phyloP scores from a whole-genome alignment of 2,113 vertebrate genomes.

The Zonotrichia leucophrys region DNA sequence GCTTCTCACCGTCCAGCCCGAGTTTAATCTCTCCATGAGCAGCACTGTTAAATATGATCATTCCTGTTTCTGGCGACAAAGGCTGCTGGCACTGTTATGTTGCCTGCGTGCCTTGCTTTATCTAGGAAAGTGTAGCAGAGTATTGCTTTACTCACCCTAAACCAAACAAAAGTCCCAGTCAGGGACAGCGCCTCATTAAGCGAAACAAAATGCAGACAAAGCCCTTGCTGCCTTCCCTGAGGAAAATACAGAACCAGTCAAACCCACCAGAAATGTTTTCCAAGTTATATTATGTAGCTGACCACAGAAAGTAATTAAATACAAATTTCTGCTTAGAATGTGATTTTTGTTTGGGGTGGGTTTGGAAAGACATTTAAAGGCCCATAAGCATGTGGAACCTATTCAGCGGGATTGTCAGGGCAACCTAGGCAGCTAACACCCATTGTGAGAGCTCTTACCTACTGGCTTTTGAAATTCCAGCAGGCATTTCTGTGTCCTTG shows the following conservation, averaged over 20 bases:
- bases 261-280: not conserved
- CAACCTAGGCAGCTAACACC: not conserved
- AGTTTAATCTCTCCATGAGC: constrained; percentile 23
- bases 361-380: not conserved
- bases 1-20: not conserved
- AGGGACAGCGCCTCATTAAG: not conserved
- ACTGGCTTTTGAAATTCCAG: not conserved
- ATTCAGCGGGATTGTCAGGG: not conserved
- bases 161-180: constrained; percentile 36
- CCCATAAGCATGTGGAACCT: not conserved
- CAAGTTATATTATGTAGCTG: not conserved
- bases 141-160: constrained; percentile 6
- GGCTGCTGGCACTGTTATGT: not conserved
- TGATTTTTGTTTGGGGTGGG: not conserved
- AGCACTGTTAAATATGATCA: not conserved
- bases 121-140: constrained; percentile 15
- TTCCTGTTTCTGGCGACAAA: not conserved
- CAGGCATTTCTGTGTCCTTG: not conserved
- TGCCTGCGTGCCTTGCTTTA: constrained; percentile 13
- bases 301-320: constrained; percentile 4
- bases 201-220: not conserved
- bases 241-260: not conserved
- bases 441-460: not conserved
- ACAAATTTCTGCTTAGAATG: not conserved
- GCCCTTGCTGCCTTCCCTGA: not conserved